phyloP scores from a whole-genome alignment of 2,797 vertebrate genomes.

The Epinephelus awoara region DNA sequence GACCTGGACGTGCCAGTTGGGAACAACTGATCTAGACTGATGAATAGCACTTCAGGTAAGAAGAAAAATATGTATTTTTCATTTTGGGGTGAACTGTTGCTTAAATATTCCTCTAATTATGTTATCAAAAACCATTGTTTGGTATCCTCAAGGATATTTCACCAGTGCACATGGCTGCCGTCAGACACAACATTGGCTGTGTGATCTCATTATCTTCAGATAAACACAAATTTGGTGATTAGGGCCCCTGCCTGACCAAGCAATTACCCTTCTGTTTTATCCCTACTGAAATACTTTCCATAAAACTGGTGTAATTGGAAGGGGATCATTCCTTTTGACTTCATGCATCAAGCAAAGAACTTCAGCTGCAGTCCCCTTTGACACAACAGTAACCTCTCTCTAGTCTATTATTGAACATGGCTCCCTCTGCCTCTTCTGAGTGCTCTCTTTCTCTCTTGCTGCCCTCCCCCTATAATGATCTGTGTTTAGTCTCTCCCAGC shows the following conservation, averaged over 20 bases:
- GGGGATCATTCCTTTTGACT: conserved; percentile 25
- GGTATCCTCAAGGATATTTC: neutral
- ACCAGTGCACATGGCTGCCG: neutral
- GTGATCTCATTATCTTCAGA: conserved; percentile 40
- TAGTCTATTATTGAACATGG: conserved; percentile 58
- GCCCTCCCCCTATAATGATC: conserved; percentile 72
- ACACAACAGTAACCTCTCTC: conserved; percentile 37
- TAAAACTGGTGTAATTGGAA: conserved; percentile 14
- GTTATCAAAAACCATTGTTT: neutral
- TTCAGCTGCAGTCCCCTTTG: conserved; percentile 23
- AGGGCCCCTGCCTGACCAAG: neutral
- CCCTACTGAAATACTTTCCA: conserved; percentile 7
- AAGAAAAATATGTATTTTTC: no score
- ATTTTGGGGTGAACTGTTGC: no score
- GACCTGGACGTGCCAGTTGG: no score
- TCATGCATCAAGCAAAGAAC: conserved; percentile 16
- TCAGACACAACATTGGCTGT: conserved; percentile 10
- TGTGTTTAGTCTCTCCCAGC: conserved; percentile 80
- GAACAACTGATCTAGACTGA: no score
- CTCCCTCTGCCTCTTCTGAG: conserved; percentile 47
- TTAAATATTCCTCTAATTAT: neutral
- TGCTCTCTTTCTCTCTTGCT: conserved; percentile 41
- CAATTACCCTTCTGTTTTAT: conserved; percentile 11
- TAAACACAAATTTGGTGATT: conserved; percentile 34
- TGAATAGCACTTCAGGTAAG: no score